These are phyloP conservation scores for Thaumetopoea pityocampa DNA, from an alignment of 1,140 invertebrate species.

Conservation along the genomic window DNA sequence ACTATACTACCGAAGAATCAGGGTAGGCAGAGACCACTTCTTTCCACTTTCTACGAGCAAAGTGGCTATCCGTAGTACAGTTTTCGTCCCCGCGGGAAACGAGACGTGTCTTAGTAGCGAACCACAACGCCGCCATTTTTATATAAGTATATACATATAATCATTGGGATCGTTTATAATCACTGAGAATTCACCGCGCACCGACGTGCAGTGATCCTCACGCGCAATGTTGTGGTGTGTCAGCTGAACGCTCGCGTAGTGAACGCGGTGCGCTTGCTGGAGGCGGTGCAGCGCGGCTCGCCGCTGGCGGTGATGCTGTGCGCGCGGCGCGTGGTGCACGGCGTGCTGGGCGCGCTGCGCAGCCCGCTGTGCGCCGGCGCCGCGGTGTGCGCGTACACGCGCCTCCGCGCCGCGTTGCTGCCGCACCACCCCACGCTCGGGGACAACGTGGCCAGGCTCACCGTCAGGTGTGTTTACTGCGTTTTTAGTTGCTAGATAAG, in stretches of 20 bases:
- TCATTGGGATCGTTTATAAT: no score
- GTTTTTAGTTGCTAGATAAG: background rate
- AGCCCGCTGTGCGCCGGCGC: conserved; percentile 83
- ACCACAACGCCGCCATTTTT: no score
- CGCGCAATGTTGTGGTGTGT: background rate
- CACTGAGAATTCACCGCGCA: no score
- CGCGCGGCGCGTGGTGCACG: conserved; percentile 79
- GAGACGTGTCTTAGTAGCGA: no score
- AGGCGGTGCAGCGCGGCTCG: conserved; percentile 78
- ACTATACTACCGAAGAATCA: no score
- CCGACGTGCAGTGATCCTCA: no score
- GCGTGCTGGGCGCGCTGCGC: conserved; percentile 79
- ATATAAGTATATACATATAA: no score
- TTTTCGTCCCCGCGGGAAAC: no score
- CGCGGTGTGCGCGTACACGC: conserved; percentile 78
- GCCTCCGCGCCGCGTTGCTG: conserved; percentile 71
- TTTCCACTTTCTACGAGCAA: no score
- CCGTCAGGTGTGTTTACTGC: conserved; percentile 37
- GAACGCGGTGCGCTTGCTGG: conserved; percentile 79
- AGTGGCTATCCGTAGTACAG: no score
- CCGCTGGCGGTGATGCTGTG: no score
- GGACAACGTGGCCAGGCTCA: conserved; percentile 65
- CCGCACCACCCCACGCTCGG: conserved; percentile 71
- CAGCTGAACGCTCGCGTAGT: conserved; percentile 80
- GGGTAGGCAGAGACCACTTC: no score